These are phyloP conservation scores for Polypedilum vanderplanki DNA, from an alignment of 1,140 invertebrate species.

Conservation along the genomic window DNA sequence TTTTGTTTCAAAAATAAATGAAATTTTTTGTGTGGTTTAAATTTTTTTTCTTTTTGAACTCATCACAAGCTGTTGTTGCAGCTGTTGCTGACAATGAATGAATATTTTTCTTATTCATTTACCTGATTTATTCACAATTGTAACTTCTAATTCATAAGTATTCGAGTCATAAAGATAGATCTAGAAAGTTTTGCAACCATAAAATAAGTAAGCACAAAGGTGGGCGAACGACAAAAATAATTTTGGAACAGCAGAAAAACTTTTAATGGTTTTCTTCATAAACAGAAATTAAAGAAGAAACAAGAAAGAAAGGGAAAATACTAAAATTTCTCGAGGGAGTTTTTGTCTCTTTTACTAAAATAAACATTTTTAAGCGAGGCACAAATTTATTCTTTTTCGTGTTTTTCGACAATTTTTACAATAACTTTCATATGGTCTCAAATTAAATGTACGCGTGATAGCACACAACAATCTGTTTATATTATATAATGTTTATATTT, in stretches of 20 bases:
- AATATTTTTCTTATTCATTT: too few species aligned
- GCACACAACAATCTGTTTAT: too few species aligned
- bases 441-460: too few species aligned
- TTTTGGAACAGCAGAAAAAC: slow-evolving; percentile 9
- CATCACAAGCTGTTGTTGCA: too few species aligned
- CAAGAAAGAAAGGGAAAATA: neutral
- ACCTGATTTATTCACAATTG: too few species aligned
- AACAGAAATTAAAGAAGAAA: slow-evolving; percentile 15
- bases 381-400: neutral
- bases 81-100: too few species aligned
- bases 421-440: too few species aligned
- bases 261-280: slow-evolving; percentile 28
- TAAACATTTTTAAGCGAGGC: neutral
- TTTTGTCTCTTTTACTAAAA: neutral
- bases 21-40: too few species aligned
- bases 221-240: neutral
- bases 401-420: too few species aligned
- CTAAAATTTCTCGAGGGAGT: neutral
- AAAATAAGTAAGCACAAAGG: neutral
- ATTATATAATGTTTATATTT: too few species aligned
- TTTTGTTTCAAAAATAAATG: too few species aligned
- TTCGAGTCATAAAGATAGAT: neutral
- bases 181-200: neutral
- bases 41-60: too few species aligned
- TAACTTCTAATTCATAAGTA: neutral